Evolutionary conservation across 1,140 invertebrate species (phyloP).

Genomic region (Papilio polyxenes): DNA sequence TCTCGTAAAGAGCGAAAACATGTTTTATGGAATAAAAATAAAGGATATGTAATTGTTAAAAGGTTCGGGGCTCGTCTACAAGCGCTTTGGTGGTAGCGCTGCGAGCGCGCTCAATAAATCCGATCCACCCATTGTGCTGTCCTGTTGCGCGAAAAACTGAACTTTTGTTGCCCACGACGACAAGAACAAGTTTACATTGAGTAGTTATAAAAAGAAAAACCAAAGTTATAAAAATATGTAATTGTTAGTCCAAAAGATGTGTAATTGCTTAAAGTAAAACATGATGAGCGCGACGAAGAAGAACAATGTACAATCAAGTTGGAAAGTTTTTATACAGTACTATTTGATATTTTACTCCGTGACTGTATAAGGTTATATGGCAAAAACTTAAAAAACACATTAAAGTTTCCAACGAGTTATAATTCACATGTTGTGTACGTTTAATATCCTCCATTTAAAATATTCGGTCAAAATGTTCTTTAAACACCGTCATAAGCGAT

Average conservation of each 20-base stretch:
- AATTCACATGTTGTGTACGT: constrained; percentile 1
- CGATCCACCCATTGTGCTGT: constrained; percentile 59
- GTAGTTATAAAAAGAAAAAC: not conserved
- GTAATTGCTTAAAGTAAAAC: too few species aligned
- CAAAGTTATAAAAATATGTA: not conserved
- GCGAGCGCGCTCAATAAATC: constrained; percentile 58
- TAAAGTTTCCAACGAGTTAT: not conserved
- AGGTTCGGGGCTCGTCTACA: constrained; percentile 31
- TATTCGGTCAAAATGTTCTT: constrained; percentile 2
- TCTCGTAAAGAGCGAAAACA: not conserved
- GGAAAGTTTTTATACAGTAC: not conserved
- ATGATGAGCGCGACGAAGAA: too few species aligned
- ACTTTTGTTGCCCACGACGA: constrained; percentile 45
- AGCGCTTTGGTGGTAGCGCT: constrained; percentile 45
- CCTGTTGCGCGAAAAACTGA: constrained; percentile 51
- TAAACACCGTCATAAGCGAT: constrained; percentile 28
- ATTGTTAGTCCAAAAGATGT: too few species aligned
- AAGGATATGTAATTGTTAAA: not conserved
- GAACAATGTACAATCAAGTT: too few species aligned
- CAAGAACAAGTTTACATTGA: constrained; percentile 42
- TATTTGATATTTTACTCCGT: not conserved
- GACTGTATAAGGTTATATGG: not conserved
- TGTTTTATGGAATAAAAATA: constrained; percentile 16
- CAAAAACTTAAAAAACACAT: constrained; percentile 3
- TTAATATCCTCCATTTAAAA: constrained; percentile 12